Percentiles rank a stretch among this genome's conserved stretches.
Conservation (phyloP, 1,140 invertebrate genomes). For the Megalopta genalis region DNA sequence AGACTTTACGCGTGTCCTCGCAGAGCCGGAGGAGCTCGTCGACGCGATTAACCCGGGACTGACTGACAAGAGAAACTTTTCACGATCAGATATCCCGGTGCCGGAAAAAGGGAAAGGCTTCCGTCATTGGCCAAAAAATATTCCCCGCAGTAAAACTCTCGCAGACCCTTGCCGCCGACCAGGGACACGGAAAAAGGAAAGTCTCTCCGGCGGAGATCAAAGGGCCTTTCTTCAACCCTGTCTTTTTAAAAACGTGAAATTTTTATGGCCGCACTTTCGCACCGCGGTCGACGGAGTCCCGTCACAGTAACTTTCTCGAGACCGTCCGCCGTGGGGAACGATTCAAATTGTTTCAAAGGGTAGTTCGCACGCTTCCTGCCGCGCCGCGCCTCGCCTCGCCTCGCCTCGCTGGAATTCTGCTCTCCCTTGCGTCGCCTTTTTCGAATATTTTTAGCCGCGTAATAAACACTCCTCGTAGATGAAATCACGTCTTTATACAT, state of each 20-base stretch:
- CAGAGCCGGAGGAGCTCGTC: not conserved
- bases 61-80: slow-evolving; percentile 43
- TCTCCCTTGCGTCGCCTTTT: not conserved
- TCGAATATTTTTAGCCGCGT: not conserved
- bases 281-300: slow-evolving; percentile 10
- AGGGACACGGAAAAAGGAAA: slow-evolving; percentile 42
- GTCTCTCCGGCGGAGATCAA: slow-evolving; percentile 45
- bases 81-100: slow-evolving; percentile 30
- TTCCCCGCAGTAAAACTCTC: slow-evolving; percentile 28
- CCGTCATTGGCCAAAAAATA: slow-evolving; percentile 60
- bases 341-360: slow-evolving; percentile 36
- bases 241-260: slow-evolving; percentile 70
- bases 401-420: not conserved
- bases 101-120: slow-evolving; percentile 56
- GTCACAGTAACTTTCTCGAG: slow-evolving; percentile 16
- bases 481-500: not conserved
- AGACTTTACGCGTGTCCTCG: too few species aligned
- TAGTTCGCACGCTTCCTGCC: slow-evolving; percentile 12
- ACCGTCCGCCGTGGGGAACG: slow-evolving; percentile 15
- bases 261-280: slow-evolving; percentile 66
- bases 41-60: slow-evolving; percentile 11
- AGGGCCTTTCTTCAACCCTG: slow-evolving; percentile 61
- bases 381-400: too few species aligned
- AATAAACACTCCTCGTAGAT: not conserved
- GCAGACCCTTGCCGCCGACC: not conserved